Percentiles rank a stretch among this genome's conserved stretches.
These are phyloP conservation scores for Macrocentrus cingulum DNA, from an alignment of 1,140 invertebrate species.

Conservation along the genomic window DNA sequence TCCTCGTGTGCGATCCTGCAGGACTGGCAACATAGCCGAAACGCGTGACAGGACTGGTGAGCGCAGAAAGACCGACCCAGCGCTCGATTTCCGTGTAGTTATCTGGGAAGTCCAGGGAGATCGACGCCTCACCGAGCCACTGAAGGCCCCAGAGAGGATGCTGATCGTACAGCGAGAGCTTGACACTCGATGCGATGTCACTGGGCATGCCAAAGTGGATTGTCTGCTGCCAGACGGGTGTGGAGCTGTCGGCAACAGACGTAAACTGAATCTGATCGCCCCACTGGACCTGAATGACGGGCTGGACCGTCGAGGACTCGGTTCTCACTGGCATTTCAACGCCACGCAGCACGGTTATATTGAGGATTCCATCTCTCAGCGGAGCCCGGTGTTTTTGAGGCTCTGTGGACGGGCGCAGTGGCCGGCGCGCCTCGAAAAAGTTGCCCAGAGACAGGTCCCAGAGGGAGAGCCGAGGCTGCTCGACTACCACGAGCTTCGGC, in stretches of 20 bases:
- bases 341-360: conserved; percentile 47
- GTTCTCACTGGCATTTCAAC: conserved; percentile 54
- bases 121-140: conserved; percentile 51
- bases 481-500: conserved; percentile 43
- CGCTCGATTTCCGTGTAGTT: conserved; percentile 53
- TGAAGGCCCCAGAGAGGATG: conserved; percentile 56
- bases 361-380: conserved; percentile 43
- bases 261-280: conserved; percentile 41
- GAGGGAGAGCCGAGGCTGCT: conserved; percentile 46
- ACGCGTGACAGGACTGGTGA: conserved; percentile 46
- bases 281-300: conserved; percentile 53
- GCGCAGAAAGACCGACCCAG: conserved; percentile 49
- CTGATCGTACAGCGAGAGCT: conserved; percentile 51
- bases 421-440: conserved; percentile 42
- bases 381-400: conserved; percentile 28
- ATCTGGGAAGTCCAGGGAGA: conserved; percentile 47
- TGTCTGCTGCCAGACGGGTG: conserved; percentile 55
- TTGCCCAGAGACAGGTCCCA: conserved; percentile 41
- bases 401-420: conserved; percentile 34
- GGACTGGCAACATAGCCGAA: conserved; percentile 54
- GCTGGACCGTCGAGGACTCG: conserved; percentile 51
- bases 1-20: conserved; percentile 47
- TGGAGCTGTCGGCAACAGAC: conserved; percentile 44
- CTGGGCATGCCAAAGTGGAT: conserved; percentile 47
- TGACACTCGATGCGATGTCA: conserved; percentile 41